phyloP scores from a whole-genome alignment of 2,113 vertebrate species.

The Dendropsophus ebraccatus region DNA sequence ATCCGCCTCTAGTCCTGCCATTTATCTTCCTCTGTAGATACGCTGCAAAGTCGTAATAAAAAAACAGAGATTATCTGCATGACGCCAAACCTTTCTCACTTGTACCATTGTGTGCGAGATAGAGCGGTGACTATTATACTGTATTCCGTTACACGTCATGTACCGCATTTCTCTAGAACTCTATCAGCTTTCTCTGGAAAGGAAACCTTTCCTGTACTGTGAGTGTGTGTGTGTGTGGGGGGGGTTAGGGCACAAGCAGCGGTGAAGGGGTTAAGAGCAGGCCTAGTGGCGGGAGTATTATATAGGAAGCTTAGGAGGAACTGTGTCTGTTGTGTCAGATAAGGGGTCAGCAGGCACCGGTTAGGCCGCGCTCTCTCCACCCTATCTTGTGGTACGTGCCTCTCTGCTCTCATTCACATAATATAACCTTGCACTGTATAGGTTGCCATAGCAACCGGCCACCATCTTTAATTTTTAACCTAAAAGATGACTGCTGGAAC shows the following conservation, averaged over 20 bases:
- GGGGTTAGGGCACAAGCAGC: not conserved
- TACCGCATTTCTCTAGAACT: not conserved
- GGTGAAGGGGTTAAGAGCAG: not conserved
- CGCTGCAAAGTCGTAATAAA: not conserved
- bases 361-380: not conserved
- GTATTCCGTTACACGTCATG: not conserved
- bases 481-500: not conserved
- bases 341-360: not conserved
- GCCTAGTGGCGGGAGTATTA: not conserved
- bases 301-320: not conserved
- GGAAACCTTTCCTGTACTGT: not conserved
- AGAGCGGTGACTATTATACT: not conserved
- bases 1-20: not conserved
- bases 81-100: not conserved
- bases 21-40: too few species aligned
- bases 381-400: not conserved
- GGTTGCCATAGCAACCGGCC: not conserved
- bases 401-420: not conserved
- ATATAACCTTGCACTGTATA: not conserved
- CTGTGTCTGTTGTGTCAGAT: constrained; percentile 19
- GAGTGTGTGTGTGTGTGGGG: not conserved
- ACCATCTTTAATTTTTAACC: too few species aligned
- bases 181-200: not conserved
- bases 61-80: not conserved
- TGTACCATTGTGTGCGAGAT: not conserved